Base-by-base conservation (phyloP, 1,140 invertebrate genomes). In the Scaptomyza pallida region DNA sequence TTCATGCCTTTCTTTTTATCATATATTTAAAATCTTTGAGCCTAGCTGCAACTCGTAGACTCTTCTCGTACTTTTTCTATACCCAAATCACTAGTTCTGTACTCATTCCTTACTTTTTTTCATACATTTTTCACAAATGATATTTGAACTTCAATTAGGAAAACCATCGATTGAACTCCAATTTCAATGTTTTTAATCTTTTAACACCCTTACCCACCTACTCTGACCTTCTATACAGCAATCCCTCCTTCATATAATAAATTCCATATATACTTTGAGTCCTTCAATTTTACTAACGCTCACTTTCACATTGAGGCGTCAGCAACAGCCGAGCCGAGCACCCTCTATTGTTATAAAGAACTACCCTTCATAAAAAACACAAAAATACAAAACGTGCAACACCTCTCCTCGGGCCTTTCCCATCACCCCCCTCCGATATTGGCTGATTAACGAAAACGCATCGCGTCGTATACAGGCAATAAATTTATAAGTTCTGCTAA, bases 401-500 rank as follows among this genome's bases (percentile, higher is more conserved):
- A 37, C 33, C 33, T 37, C 33, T 12, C 33, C 12, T 2, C 26
- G n/a, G 26, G 5, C 50, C 8, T 52, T 6, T 30, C 0, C 6
- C 2, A 9, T 2, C 44, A 59, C 37, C 16, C 45, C 41, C 35
- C 59, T 65, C 60, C 55, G 26, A 16, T 44, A 55, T 54, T 23
- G 55, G 54, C 57, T n/a, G n/a, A 78, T 77, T 74, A 60, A 62
- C 63, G 45, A 74, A 56, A 63, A 64, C 62, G n/a, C n/a, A n/a
- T n/a, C 2, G 26, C 8, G 26, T 26, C 6, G 23, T 30, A 9
- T 30, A 61, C 23, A 61, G 77, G 82, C 81, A 86, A 86, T 86
- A 85, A 85, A 81, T 85, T 85, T 86, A 81, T 68, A 85, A 85
- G 77, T 85, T 85, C 62, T 76, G 81, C 77, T 85, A 85, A 85